phyloP scores from a whole-genome alignment of 2,888 invertebrate genomes.

The Girardia tigrina region DNA sequence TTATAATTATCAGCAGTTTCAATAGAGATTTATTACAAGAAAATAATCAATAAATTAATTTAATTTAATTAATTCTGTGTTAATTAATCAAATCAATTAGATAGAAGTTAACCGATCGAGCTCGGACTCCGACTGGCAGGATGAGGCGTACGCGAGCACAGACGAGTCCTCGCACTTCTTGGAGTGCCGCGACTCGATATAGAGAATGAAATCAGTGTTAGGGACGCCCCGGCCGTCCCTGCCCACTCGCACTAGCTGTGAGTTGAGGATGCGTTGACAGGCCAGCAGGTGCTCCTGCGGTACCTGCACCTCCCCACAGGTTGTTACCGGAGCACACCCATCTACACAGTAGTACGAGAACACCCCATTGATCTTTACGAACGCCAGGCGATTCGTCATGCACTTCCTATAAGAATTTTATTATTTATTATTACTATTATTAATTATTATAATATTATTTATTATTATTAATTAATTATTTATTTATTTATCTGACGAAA shows the following conservation, averaged over 20 bases:
- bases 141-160: conserved; percentile 81
- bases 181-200: conserved; percentile 83
- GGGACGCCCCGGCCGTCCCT: conserved; percentile 57
- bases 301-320: conserved; percentile 21
- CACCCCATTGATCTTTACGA: not conserved
- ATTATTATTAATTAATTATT: not conserved
- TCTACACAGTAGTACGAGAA: conserved; percentile 25
- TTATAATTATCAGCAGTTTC: no score
- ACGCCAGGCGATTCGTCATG: not conserved
- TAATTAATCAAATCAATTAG: no score
- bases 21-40: no score
- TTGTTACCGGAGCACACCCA: not conserved
- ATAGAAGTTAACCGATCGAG: conserved; percentile 63
- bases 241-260: conserved; percentile 36
- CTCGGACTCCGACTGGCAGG: conserved; percentile 86
- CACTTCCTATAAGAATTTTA: no score
- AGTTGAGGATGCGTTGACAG: conserved; percentile 58
- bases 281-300: conserved; percentile 54
- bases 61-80: no score
- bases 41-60: no score
- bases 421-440: no score
- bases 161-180: conserved; percentile 75
- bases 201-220: conserved; percentile 82
- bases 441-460: no score
- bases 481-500: not conserved